A percentile compares a stretch with the other conserved stretches of the same genome.
Conservation (phyloP, 2,797 vertebrate species). For the Onychomys arenicola region DNA sequence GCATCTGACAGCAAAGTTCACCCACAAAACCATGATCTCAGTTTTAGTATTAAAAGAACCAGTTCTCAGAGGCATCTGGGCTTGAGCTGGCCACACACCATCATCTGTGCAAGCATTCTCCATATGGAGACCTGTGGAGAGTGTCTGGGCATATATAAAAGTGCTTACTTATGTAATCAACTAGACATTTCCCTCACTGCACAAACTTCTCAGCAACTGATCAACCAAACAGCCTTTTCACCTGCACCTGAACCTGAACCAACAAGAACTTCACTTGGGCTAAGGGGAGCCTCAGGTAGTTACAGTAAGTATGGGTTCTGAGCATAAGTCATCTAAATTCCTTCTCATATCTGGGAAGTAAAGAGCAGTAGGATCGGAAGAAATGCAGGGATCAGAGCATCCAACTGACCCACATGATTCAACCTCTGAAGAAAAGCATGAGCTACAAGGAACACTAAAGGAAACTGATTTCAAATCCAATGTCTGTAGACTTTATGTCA, state of each 20-base stretch:
- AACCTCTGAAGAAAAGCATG: slow-evolving; percentile 20
- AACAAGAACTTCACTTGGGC: not conserved
- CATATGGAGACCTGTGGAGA: not conserved
- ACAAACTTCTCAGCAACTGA: not conserved
- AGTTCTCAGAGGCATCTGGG: slow-evolving; percentile 21
- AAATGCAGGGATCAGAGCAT: not conserved
- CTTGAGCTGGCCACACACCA: not conserved
- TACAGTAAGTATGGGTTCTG: not conserved
- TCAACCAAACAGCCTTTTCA: not conserved
- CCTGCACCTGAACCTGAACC: not conserved
- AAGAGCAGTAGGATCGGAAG: not conserved
- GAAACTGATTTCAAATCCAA: slow-evolving; percentile 45
- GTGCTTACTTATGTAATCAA: slow-evolving; percentile 9
- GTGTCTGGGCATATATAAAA: not conserved
- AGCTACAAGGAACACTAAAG: slow-evolving; percentile 13
- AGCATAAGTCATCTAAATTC: slow-evolving; percentile 13
- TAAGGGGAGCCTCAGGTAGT: not conserved
- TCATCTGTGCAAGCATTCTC: not conserved
- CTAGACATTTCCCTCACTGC: not conserved
- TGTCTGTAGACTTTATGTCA: slow-evolving; percentile 14
- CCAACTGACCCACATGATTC: not conserved
- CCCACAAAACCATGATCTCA: not conserved
- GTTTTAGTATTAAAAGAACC: slow-evolving; percentile 8
- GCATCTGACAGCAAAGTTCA: not conserved
- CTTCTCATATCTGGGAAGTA: not conserved